phyloP scores from a whole-genome alignment of 1,140 invertebrate genomes.

The Brachionus sp. region DNA sequence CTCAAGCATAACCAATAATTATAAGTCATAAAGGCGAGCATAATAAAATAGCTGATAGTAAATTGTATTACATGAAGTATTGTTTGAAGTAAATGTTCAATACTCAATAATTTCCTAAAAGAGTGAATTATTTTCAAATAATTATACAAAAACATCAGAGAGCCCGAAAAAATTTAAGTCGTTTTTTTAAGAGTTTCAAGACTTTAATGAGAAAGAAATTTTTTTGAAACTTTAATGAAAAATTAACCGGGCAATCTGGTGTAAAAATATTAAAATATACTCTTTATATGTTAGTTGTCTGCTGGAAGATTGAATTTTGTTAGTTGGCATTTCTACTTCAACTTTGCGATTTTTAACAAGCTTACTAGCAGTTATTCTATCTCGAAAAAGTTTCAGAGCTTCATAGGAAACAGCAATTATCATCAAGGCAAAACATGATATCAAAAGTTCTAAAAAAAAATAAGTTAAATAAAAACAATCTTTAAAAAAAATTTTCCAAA shows the following conservation, averaged over 20 bases:
- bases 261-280: background rate
- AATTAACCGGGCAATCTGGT: no score
- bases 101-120: background rate
- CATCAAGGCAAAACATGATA: constrained; percentile 47
- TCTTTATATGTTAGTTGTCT: background rate
- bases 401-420: constrained; percentile 48
- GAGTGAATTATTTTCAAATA: background rate
- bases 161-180: no score
- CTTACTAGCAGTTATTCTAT: constrained; percentile 42
- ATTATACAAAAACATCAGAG: background rate
- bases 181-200: no score
- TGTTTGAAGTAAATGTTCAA: constrained; percentile 44
- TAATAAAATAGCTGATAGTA: constrained; percentile 44
- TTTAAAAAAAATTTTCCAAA: background rate
- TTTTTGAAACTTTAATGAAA: no score
- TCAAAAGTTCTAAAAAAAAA: constrained; percentile 17
- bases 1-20: constrained; percentile 40
- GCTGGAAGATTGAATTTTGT: background rate
- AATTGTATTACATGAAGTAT: constrained; percentile 39
- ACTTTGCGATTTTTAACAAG: background rate
- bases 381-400: constrained; percentile 48
- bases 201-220: no score
- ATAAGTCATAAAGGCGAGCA: constrained; percentile 44
- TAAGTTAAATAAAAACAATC: background rate
- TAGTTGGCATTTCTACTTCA: background rate